phyloP scores from a whole-genome alignment of 1,140 invertebrate species.

The Pogonomyrmex barbatus region DNA sequence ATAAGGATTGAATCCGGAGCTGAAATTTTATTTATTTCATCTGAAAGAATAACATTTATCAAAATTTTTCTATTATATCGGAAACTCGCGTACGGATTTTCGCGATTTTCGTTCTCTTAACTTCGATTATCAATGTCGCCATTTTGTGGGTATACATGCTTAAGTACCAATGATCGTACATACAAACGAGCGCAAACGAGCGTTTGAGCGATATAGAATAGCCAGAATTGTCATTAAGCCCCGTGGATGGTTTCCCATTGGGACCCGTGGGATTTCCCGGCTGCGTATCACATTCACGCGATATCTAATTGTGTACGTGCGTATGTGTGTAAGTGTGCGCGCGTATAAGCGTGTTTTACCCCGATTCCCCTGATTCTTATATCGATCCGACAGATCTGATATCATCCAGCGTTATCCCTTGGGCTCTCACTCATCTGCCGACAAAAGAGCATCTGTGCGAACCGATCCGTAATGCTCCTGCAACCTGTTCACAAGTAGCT shows the following conservation, averaged over 20 bases:
- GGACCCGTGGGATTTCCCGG: constrained; percentile 82
- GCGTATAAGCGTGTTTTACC: constrained; percentile 6
- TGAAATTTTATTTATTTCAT: neutral
- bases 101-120: neutral
- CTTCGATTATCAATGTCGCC: neutral
- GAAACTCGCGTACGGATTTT: neutral
- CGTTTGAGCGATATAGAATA: constrained; percentile 84
- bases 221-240: constrained; percentile 78
- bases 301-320: neutral
- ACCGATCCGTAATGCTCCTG: constrained; percentile 77
- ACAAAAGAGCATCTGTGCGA: constrained; percentile 85
- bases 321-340: neutral
- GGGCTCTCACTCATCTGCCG: constrained; percentile 81
- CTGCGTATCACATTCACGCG: constrained; percentile 56
- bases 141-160: constrained; percentile 41
- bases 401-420: constrained; percentile 75
- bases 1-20: neutral
- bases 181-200: constrained; percentile 85
- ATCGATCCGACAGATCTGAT: constrained; percentile 76
- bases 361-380: constrained; percentile 75
- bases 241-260: constrained; percentile 72
- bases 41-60: neutral
- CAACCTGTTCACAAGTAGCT: constrained; percentile 82
- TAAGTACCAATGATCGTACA: constrained; percentile 82
- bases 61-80: neutral